Percentiles rank a stretch among this genome's conserved stretches.
phyloP scores from a whole-genome alignment of 1,140 invertebrate species.

The Piezodorus guildinii region DNA sequence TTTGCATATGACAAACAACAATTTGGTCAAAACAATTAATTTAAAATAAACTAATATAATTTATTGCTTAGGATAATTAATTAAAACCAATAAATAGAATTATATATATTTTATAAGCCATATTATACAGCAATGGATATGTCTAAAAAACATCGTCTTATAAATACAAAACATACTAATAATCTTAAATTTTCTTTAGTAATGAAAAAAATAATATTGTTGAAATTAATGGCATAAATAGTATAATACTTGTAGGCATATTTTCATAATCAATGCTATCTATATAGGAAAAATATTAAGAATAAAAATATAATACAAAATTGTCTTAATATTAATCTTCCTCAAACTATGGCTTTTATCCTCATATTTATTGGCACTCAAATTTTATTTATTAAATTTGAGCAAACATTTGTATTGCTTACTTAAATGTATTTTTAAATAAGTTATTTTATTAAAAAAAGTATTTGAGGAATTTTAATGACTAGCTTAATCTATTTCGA shows the following conservation, averaged over 20 bases:
- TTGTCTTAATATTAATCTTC: background rate
- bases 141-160: too few species aligned
- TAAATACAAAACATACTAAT: too few species aligned
- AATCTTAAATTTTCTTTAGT: too few species aligned
- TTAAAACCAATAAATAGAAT: too few species aligned
- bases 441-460: background rate
- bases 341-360: background rate
- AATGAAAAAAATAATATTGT: background rate
- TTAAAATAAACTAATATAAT: too few species aligned
- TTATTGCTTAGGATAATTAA: too few species aligned
- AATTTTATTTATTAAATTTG: background rate
- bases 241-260: background rate
- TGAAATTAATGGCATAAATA: background rate
- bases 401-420: conserved; percentile 16
- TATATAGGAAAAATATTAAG: background rate
- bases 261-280: background rate
- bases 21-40: too few species aligned
- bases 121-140: too few species aligned
- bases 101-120: too few species aligned
- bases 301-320: background rate
- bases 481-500: conserved; percentile 1
- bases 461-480: conserved; percentile 7
- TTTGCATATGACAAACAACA: too few species aligned
- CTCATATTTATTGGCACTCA: conserved; percentile 1
- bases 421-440: conserved; percentile 14